These are phyloP conservation scores for Apis cerana DNA, from an alignment of 1,140 invertebrate genomes.

Conservation along the genomic window DNA sequence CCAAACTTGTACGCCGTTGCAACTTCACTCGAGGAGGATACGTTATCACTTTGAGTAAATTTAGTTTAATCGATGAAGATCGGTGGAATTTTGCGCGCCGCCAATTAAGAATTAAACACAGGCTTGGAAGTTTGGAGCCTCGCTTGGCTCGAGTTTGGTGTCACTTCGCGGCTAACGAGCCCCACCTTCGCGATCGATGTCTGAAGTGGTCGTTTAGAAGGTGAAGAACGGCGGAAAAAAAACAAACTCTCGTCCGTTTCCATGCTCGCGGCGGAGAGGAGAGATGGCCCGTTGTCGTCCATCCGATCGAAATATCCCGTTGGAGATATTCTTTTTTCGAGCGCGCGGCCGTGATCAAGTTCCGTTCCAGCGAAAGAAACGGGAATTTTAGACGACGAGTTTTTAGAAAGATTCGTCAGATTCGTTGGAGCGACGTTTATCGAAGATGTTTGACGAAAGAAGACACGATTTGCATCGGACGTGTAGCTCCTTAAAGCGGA, in stretches of 20 bases:
- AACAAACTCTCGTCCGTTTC: slow-evolving; percentile 26
- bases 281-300: no score
- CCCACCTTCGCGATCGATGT: slow-evolving; percentile 36
- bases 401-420: neutral
- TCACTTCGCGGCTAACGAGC: slow-evolving; percentile 50
- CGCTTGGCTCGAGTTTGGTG: slow-evolving; percentile 28
- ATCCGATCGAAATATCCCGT: no score
- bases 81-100: neutral
- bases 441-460: neutral
- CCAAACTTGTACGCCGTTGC: no score
- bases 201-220: slow-evolving; percentile 49
- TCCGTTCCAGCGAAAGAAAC: no score
- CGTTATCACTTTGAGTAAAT: no score
- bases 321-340: no score
- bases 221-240: slow-evolving; percentile 26
- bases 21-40: neutral
- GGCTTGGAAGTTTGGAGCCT: slow-evolving; percentile 19
- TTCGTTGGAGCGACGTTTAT: neutral
- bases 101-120: slow-evolving; percentile 46
- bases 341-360: no score
- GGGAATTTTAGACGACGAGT: no score
- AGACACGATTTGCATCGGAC: slow-evolving; percentile 1
- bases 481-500: neutral
- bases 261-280: slow-evolving; percentile 4
- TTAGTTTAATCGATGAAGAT: neutral